A percentile compares a stretch with the other conserved stretches of the same genome.
phyloP scores from a whole-genome alignment of 2,888 invertebrate genomes.

The Temnothorax unifasciatus region DNA sequence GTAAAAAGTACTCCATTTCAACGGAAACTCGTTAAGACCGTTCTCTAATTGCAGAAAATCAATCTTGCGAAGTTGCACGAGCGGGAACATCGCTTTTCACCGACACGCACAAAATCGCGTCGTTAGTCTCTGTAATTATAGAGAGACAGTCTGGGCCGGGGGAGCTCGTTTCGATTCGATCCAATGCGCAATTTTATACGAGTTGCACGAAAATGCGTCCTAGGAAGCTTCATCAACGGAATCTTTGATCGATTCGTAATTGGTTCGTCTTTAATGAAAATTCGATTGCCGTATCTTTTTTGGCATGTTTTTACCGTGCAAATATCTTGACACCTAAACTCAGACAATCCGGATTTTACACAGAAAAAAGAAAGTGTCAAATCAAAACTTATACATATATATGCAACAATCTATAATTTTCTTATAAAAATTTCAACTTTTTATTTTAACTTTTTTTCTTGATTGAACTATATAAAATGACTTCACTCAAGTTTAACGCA shows the following conservation, averaged over 20 bases:
- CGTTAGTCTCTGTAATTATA: constrained; percentile 58
- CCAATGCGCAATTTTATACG: constrained; percentile 43
- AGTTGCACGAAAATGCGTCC: constrained; percentile 11
- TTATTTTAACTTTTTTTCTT: too few relatives aligned
- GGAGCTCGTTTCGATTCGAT: constrained; percentile 39
- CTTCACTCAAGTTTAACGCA: too few relatives aligned
- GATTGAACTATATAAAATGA: too few relatives aligned
- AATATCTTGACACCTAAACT: not conserved
- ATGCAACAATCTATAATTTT: too few relatives aligned
- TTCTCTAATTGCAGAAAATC: constrained; percentile 57
- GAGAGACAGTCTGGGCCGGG: constrained; percentile 29
- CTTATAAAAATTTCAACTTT: too few relatives aligned
- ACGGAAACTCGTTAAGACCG: constrained; percentile 49
- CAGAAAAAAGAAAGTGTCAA: too few relatives aligned
- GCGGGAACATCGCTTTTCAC: constrained; percentile 51
- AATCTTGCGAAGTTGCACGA: constrained; percentile 51
- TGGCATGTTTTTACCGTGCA: not conserved
- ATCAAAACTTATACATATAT: too few relatives aligned
- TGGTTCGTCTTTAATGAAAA: not conserved
- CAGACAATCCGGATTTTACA: not conserved
- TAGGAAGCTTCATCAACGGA: constrained; percentile 26
- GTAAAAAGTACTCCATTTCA: constrained; percentile 45
- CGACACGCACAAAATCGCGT: constrained; percentile 56
- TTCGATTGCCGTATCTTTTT: not conserved
- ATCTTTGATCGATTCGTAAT: constrained; percentile 44